Base-by-base conservation (phyloP, 2,797 vertebrate genomes). In the Gambusia yucatana region DNA sequence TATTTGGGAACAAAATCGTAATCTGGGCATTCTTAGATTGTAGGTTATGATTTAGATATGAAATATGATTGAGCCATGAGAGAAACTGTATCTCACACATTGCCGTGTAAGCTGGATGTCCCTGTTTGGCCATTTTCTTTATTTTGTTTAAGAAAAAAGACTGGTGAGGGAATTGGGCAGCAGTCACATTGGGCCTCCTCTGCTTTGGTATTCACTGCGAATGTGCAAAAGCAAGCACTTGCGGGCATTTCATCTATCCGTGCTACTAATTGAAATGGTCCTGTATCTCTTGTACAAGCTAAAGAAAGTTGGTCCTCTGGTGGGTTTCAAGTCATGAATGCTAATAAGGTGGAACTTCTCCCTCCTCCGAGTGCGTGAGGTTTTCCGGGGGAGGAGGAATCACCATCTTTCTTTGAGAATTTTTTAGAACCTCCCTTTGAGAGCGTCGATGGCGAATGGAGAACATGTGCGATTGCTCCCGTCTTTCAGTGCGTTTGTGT, bases 311-410 rank as follows among this genome's bases (percentile, higher is more conserved):
- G 81, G 69, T 84, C 50, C 78, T 77, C 44, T 59, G 55, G 30
- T 36, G 28, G 48, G 48, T 75, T 73, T 57, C 50, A 41, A 61
- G 77, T 76, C 78, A 77, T 83, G 87, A 87, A 91, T 89, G 82
- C 73, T 88, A 89, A 91, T 82, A 41, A 86, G 72, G 82, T 81
- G 83, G 74, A 89, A 90, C 86, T 25, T 81, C 74, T 79, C 74
- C 78, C 75, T 83, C 52, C 77, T 80, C 82, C 59, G 17, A 1
- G 70, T 47, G 80, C 89, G 78, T 76, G 47, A 47, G 73, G 71
- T 52, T 67, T 82, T 78, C 79, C 80, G 52, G 71, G 73, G 72
- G 72, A 81, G 61, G 36, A 85, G 65, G 79, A 80, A 86, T 76
- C 81, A 84, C 82, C 1, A 6, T 76, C 78, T 80, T 77, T 73